These are phyloP conservation scores for Protobothrops mucrosquamatus DNA, from an alignment of 2,113 vertebrate species.

Conservation along the genomic window DNA sequence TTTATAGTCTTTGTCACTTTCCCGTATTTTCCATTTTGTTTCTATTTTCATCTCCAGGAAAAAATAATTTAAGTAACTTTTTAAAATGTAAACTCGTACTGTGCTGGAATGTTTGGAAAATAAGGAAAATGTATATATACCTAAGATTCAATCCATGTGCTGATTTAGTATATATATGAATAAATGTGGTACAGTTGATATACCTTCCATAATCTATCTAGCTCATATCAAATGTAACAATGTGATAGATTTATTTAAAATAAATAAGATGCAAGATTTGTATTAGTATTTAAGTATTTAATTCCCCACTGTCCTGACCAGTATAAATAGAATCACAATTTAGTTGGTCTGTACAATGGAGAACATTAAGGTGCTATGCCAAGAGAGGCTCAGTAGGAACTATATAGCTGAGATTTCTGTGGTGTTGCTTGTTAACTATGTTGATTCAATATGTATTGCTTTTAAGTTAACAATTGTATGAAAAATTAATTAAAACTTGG, in stretches of 20 bases:
- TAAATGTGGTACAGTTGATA: not conserved
- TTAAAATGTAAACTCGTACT: not conserved
- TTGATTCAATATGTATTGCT: constrained; percentile 5
- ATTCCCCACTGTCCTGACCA: not conserved
- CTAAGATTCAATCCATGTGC: not conserved
- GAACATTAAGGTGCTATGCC: not conserved
- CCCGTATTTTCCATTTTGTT: not conserved
- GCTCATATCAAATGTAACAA: not conserved
- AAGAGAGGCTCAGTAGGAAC: not conserved
- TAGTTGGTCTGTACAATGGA: constrained; percentile 40
- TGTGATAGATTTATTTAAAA: not conserved
- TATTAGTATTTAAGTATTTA: not conserved
- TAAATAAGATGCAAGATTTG: not conserved
- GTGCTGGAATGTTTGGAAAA: not conserved
- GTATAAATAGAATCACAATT: constrained; percentile 2
- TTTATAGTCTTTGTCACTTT: not conserved
- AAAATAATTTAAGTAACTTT: not conserved
- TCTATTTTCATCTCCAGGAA: not conserved
- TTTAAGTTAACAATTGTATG: constrained; percentile 3
- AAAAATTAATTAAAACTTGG: not conserved
- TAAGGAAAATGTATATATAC: not conserved
- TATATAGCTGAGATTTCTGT: not conserved
- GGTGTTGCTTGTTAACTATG: not conserved
- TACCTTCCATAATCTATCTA: not conserved
- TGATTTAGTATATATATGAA: not conserved